phyloP scores from a whole-genome alignment of 1,140 invertebrate genomes.

The Tetraneura akinire region DNA sequence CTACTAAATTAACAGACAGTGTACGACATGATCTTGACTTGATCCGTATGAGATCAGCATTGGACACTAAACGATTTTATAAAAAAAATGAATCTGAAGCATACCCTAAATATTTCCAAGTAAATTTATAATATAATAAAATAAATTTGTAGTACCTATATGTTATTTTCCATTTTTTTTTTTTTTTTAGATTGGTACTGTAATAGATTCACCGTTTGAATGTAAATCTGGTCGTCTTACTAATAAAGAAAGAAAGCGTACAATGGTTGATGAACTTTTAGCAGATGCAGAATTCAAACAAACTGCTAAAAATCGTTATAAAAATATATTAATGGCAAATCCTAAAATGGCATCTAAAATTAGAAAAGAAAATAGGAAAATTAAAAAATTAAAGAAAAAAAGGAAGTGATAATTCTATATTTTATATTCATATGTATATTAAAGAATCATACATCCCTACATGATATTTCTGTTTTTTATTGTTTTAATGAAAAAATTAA shows the following conservation, averaged over 20 bases:
- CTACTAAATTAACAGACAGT: conserved; percentile 86
- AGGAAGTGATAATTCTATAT: background rate
- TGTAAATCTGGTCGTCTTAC: conserved; percentile 76
- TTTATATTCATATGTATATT: conserved; percentile 3
- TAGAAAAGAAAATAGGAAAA: conserved; percentile 53
- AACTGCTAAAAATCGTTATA: conserved; percentile 83
- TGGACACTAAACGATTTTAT: conserved; percentile 92
- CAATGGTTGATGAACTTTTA: conserved; percentile 89
- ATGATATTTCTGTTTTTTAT: no score
- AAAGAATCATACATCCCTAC: background rate
- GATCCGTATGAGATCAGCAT: conserved; percentile 86
- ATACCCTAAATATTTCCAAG: conserved; percentile 90
- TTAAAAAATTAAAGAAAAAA: conserved; percentile 52
- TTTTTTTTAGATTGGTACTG: conserved; percentile 68
- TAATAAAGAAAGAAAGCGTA: conserved; percentile 82
- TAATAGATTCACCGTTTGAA: conserved; percentile 73
- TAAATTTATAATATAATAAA: conserved; percentile 57
- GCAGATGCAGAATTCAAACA: conserved; percentile 84
- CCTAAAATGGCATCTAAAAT: conserved; percentile 53
- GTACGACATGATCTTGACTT: conserved; percentile 82
- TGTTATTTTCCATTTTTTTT: conserved; percentile 55
- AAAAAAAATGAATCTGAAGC: conserved; percentile 86
- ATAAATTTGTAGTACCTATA: conserved; percentile 36
- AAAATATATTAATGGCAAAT: conserved; percentile 61
- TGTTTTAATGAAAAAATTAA: no score